These are phyloP conservation scores for Athalia cordata DNA, from an alignment of 2,888 invertebrate species.

Conservation along the genomic window DNA sequence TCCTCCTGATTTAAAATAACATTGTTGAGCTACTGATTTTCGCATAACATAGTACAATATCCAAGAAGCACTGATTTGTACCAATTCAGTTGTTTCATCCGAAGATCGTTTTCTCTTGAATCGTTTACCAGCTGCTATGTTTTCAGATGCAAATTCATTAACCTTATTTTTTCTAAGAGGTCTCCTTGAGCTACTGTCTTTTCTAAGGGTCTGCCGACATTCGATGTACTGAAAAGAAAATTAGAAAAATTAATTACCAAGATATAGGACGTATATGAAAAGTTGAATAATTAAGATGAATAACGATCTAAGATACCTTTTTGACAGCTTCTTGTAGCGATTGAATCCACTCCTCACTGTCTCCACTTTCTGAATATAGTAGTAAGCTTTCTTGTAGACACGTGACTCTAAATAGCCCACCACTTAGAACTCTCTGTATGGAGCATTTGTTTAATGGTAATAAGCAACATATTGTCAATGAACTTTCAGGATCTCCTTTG, in stretches of 20 bases:
- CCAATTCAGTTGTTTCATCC: slow-evolving; percentile 52
- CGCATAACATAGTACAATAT: not conserved
- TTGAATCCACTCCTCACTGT: slow-evolving; percentile 77
- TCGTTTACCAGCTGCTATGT: slow-evolving; percentile 51
- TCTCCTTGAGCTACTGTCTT: slow-evolving; percentile 79
- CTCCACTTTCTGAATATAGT: slow-evolving; percentile 76
- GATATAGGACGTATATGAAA: slow-evolving; percentile 19
- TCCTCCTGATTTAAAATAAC: slow-evolving; percentile 24
- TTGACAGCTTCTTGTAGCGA: slow-evolving; percentile 77
- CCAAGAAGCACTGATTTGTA: slow-evolving; percentile 5
- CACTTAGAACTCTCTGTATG: slow-evolving; percentile 77
- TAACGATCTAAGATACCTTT: slow-evolving; percentile 63
- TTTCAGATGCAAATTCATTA: slow-evolving; percentile 72
- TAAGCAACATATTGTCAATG: slow-evolving; percentile 80
- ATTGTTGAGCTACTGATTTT: not conserved
- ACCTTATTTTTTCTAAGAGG: slow-evolving; percentile 78
- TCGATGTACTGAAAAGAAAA: slow-evolving; percentile 72
- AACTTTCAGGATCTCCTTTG: slow-evolving; percentile 79
- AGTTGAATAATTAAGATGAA: slow-evolving; percentile 15
- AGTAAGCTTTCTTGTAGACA: slow-evolving; percentile 78
- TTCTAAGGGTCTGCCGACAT: slow-evolving; percentile 78
- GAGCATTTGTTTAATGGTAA: slow-evolving; percentile 83
- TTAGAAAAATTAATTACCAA: slow-evolving; percentile 41
- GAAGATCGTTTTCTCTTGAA: slow-evolving; percentile 58
- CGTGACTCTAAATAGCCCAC: slow-evolving; percentile 78